These are phyloP conservation scores for Strix uralensis DNA, from an alignment of 2,113 vertebrate genomes.

Conservation along the genomic window DNA sequence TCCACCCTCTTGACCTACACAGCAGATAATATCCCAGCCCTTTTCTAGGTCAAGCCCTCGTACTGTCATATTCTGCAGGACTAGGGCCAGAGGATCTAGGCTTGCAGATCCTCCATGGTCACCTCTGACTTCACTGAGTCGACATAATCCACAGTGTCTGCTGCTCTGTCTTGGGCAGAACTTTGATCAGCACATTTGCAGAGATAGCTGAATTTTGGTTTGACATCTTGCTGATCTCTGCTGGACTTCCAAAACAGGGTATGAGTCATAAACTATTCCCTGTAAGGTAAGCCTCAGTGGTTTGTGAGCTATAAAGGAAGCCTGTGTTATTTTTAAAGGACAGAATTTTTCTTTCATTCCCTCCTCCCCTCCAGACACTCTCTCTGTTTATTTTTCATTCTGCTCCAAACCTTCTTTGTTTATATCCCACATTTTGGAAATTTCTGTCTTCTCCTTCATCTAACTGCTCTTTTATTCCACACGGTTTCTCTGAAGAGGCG, in stretches of 20 bases:
- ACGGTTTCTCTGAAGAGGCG: neutral
- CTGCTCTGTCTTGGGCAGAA: neutral
- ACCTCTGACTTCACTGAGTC: neutral
- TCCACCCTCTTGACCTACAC: neutral
- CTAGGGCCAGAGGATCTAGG: neutral
- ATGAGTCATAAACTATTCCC: neutral
- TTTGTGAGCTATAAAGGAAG: slow-evolving; percentile 5
- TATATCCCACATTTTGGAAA: slow-evolving; percentile 42
- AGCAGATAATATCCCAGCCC: slow-evolving; percentile 18
- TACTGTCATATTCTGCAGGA: neutral
- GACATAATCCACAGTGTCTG: neutral
- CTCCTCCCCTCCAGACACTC: slow-evolving; percentile 23
- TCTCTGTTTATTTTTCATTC: slow-evolving; percentile 50
- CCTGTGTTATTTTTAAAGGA: slow-evolving; percentile 29
- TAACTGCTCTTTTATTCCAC: slow-evolving; percentile 18
- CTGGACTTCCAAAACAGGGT: neutral
- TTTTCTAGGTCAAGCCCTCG: neutral
- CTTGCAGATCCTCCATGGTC: neutral
- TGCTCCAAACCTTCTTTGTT: slow-evolving; percentile 36
- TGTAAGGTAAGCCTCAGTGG: slow-evolving; percentile 20
- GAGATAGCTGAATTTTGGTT: slow-evolving; percentile 17
- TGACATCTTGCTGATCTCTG: slow-evolving; percentile 16
- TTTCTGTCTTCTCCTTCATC: slow-evolving; percentile 17
- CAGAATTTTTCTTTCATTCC: slow-evolving; percentile 32
- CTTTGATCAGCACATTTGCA: slow-evolving; percentile 25